Percentiles rank a stretch among this genome's conserved stretches.
Evolutionary conservation across 2,797 vertebrate species (phyloP).

Genomic region (Tinamus major): DNA sequence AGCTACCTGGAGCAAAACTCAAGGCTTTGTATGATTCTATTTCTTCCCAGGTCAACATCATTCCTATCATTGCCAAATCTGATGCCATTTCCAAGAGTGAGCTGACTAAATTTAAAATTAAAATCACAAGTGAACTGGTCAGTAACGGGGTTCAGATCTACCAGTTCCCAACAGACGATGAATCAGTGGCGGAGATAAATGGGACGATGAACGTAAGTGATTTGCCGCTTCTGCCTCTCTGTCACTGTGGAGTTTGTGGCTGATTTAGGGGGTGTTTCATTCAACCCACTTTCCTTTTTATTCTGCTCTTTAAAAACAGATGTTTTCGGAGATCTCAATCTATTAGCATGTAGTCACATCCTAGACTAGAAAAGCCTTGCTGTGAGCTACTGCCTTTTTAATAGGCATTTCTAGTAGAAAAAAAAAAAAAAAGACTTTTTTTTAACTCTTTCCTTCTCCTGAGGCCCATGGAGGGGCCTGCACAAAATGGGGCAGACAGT

Average conservation of each 20-base stretch:
- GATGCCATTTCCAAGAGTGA: conserved; percentile 98
- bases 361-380: background rate
- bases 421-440: background rate
- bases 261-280: background rate
- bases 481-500: background rate
- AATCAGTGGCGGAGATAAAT: conserved; percentile 97
- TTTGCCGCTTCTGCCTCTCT: background rate
- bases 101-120: conserved; percentile 98
- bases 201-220: conserved; percentile 99
- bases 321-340: background rate
- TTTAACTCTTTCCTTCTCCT: background rate
- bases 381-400: background rate
- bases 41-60: conserved; percentile 92
- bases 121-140: conserved; percentile 97
- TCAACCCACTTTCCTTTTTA: background rate
- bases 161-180: conserved; percentile 97
- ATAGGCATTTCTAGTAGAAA: background rate
- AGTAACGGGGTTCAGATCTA: conserved; percentile 99
- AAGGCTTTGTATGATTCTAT: background rate
- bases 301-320: background rate
- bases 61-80: conserved; percentile 97
- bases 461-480: accelerated
- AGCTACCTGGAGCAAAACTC: background rate
- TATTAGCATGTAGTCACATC: background rate
- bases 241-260: background rate